phyloP scores from a whole-genome alignment of 2,888 invertebrate species.

The Synanthedon vespiformis region DNA sequence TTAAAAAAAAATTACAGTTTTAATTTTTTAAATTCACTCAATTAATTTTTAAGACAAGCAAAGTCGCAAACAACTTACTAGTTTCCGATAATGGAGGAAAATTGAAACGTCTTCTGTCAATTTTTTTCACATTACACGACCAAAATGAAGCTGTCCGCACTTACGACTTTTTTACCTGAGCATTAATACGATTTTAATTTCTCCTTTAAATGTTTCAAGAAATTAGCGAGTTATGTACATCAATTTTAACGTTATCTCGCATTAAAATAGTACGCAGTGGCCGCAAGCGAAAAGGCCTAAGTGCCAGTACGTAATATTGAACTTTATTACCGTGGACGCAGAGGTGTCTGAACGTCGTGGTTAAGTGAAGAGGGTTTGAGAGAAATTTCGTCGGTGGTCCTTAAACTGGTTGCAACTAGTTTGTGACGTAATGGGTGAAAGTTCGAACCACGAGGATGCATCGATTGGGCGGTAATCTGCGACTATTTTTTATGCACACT shows the following conservation, averaged over 20 bases:
- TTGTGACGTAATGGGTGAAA: slow-evolving; percentile 25
- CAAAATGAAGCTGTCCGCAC: background rate
- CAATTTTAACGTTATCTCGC: slow-evolving; percentile 33
- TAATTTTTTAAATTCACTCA: too few species aligned
- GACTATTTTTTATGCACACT: background rate
- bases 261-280: slow-evolving; percentile 10
- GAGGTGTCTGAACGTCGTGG: background rate
- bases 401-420: slow-evolving; percentile 1
- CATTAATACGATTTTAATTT: slow-evolving; percentile 46
- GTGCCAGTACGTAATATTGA: background rate
- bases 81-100: background rate
- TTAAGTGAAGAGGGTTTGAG: slow-evolving; percentile 1
- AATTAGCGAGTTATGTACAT: slow-evolving; percentile 46
- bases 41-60: too few species aligned
- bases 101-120: background rate
- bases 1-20: too few species aligned
- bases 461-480: background rate
- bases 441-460: slow-evolving; percentile 4
- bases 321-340: background rate
- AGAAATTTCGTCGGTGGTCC: slow-evolving; percentile 28
- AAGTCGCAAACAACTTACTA: too few species aligned
- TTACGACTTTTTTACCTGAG: background rate
- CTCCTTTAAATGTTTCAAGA: slow-evolving; percentile 12
- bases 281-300: background rate
- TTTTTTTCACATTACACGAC: background rate